Evolutionary conservation across 2,888 invertebrate genomes (phyloP).

Genomic region (Drosophila dives): DNA sequence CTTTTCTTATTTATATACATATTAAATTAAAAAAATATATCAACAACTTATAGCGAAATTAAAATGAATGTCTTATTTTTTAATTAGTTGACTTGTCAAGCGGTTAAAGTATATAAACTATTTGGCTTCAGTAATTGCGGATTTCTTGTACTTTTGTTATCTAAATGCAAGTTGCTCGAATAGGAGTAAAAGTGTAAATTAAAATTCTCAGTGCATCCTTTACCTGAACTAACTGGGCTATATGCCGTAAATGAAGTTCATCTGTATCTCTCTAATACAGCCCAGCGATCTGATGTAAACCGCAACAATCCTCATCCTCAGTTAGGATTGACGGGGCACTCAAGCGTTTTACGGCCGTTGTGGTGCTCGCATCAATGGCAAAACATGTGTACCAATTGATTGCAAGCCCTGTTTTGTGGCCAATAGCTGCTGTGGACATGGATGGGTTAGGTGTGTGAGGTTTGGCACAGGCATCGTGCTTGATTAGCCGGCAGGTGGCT

Average conservation of each 20-base stretch:
- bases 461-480: constrained; percentile 7
- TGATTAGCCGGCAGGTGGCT: constrained; percentile 42
- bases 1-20: no score
- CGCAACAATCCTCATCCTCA: background rate
- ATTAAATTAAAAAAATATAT: no score
- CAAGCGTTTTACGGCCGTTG: constrained; percentile 49
- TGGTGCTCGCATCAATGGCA: constrained; percentile 45
- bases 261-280: background rate
- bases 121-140: no score
- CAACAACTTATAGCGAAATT: background rate
- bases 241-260: background rate
- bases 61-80: background rate
- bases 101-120: no score
- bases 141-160: no score
- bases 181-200: background rate
- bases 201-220: background rate
- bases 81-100: no score
- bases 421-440: constrained; percentile 2
- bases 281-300: no score
- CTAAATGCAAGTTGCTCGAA: background rate
- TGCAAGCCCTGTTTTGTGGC: constrained; percentile 43
- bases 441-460: constrained; percentile 1
- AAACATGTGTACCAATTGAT: constrained; percentile 61
- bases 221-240: background rate
- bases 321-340: constrained; percentile 10